Evolutionary conservation across 2,797 vertebrate genomes (phyloP), one percentile per base, ranked within the genome.

Genomic region (Enteromius treurensis): DNA sequence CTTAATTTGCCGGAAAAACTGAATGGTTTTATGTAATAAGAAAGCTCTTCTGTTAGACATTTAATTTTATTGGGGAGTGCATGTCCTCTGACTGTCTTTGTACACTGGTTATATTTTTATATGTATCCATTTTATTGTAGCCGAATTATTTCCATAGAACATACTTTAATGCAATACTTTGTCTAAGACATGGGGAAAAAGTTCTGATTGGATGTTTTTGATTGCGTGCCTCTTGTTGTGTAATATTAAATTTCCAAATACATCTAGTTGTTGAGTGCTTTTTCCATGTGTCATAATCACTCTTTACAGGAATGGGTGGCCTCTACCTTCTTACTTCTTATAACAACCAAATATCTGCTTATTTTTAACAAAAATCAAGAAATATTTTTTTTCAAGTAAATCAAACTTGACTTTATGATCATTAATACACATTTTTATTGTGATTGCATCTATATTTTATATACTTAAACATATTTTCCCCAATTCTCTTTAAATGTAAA

Each of bases 71-170:
- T 93, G 92, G 86, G 92, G 81, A 73, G 42, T 94, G 94, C 93
- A 95, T 95, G 95, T 95, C 92, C 93, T 93, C 93, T 94, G 93
- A 93, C 93, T 94, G 93, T 95, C 94, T 95, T 95, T 95, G 95
- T 97, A 97, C 96, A 95, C 95, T 97, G 95, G 95, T 96, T 93
- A 95, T 95, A 93, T 95, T 95, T 88, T 95, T 96, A 92, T 96
- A 96, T 95, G 94, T 97, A 95, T 94, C 95, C 96, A 96, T 98
- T 98, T 96, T 97, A 96, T 95, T 95, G 95, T 97, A 97, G 96
- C 95, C 93, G 92, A 95, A 90, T 94, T 91, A 96, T 96, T 97
- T 97, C 95, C 94, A 94, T 97, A 95, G 95, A 94, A 94, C 93
- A 95, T 94, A 90, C 95, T 93, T 87, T 96, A 96, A 96, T 96